phyloP scores from a whole-genome alignment of 1,140 invertebrate species.

The Mycetomoellerius zeteki region DNA sequence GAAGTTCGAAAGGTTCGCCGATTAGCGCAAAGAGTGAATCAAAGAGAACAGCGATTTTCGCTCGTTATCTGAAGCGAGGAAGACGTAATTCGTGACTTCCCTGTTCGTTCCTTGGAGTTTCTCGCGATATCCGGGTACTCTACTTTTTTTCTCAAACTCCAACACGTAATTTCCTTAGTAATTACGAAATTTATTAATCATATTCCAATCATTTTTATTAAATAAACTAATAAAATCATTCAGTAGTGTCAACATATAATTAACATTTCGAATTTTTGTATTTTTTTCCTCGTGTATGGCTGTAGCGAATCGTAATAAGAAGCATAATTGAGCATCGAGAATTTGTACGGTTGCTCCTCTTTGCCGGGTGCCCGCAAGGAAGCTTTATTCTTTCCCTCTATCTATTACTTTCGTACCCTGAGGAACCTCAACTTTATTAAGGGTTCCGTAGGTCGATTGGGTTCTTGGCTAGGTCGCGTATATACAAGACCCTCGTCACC shows the following conservation, averaged over 20 bases:
- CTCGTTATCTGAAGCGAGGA: conserved; percentile 13
- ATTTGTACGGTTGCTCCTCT: conserved; percentile 18
- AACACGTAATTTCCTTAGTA: background rate
- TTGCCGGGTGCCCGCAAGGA: conserved; percentile 26
- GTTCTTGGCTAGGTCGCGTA: conserved; percentile 4
- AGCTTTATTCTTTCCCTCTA: conserved; percentile 1
- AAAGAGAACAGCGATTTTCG: background rate
- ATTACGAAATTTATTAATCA: background rate
- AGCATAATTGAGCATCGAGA: background rate
- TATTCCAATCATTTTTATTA: background rate
- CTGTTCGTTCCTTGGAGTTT: background rate
- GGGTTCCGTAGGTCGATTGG: conserved; percentile 20
- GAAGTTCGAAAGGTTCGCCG: conserved; percentile 21
- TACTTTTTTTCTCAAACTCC: background rate
- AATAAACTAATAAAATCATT: background rate
- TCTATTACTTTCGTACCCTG: conserved; percentile 22
- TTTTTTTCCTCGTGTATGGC: background rate
- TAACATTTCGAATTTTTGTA: background rate
- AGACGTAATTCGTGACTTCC: background rate
- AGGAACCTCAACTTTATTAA: conserved; percentile 40
- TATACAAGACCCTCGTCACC: conserved; percentile 41
- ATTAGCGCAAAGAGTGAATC: conserved; percentile 35
- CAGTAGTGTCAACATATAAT: background rate
- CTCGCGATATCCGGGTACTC: background rate
- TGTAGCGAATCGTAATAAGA: conserved; percentile 37